phyloP scores from a whole-genome alignment of 2,888 invertebrate species.

The Meiosimyza platycephala region DNA sequence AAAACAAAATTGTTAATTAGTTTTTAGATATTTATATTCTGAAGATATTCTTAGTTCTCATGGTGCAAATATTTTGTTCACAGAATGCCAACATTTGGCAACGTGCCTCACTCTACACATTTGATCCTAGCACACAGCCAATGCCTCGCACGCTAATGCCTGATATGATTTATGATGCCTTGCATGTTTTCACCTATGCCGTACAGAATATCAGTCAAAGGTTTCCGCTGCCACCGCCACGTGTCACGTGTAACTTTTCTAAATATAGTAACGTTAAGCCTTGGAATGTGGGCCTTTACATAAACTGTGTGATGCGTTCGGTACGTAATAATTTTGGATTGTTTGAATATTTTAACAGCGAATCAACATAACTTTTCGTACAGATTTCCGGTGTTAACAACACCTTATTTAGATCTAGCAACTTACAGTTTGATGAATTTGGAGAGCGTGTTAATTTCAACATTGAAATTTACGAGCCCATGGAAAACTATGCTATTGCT shows the following conservation, averaged over 20 bases:
- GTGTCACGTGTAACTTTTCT: slow-evolving; percentile 52
- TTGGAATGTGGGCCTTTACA: slow-evolving; percentile 58
- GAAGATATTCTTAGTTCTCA: too few relatives aligned
- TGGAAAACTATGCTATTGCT: slow-evolving; percentile 65
- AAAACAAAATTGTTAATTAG: too few relatives aligned
- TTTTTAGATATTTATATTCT: too few relatives aligned
- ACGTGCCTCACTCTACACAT: slow-evolving; percentile 36
- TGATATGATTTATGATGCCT: slow-evolving; percentile 89
- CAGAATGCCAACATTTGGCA: slow-evolving; percentile 60
- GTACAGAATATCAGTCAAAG: slow-evolving; percentile 54
- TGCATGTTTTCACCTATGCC: slow-evolving; percentile 85
- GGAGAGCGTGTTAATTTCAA: slow-evolving; percentile 73
- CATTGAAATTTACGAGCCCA: slow-evolving; percentile 69
- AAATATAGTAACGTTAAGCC: slow-evolving; percentile 48
- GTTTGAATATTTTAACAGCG: neutral
- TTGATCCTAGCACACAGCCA: slow-evolving; percentile 18
- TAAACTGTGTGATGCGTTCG: slow-evolving; percentile 55
- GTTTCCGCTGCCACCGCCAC: slow-evolving; percentile 53
- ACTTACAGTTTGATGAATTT: slow-evolving; percentile 65
- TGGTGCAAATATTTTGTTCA: neutral
- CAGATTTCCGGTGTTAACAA: slow-evolving; percentile 55
- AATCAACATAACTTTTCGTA: neutral
- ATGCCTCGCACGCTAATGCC: slow-evolving; percentile 49
- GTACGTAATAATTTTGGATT: slow-evolving; percentile 44
- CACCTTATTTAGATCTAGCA: slow-evolving; percentile 73